Evolutionary conservation across 1,140 invertebrate species (phyloP).

Genomic region (Zaprionus africanus): DNA sequence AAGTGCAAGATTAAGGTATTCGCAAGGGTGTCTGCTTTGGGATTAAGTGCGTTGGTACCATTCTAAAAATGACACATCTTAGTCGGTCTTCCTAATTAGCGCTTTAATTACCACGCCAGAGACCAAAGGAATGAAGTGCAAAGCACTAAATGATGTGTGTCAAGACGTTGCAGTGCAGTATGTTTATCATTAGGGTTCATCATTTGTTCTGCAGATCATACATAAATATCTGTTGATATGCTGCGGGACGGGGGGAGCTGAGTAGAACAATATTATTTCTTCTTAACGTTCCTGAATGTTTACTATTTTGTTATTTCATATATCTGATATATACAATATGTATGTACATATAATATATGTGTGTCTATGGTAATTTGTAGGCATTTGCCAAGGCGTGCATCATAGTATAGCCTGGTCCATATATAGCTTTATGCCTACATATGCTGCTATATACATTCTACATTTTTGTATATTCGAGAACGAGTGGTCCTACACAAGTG

Average conservation of each 20-base stretch:
- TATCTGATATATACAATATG: not conserved
- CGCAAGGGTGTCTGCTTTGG: not conserved
- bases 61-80: not conserved
- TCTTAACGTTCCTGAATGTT: too few species aligned
- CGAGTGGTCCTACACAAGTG: too few species aligned
- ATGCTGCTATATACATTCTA: too few species aligned
- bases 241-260: not conserved
- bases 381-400: too few species aligned
- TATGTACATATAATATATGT: too few species aligned
- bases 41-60: not conserved
- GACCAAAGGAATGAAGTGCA: constrained; percentile 33
- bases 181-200: constrained; percentile 58
- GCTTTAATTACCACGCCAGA: constrained; percentile 27
- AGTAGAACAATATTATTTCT: too few species aligned
- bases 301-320: too few species aligned
- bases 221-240: not conserved
- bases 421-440: too few species aligned
- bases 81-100: constrained; percentile 29
- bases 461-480: too few species aligned
- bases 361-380: too few species aligned
- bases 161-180: constrained; percentile 20
- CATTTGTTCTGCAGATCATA: constrained; percentile 16
- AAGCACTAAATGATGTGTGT: constrained; percentile 50
- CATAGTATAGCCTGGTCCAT: too few species aligned
- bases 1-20: not conserved